Percentiles rank a stretch among this genome's conserved stretches.
Evolutionary conservation across 2,797 vertebrate species (phyloP).

Genomic region (Ctenopoma multispine): DNA sequence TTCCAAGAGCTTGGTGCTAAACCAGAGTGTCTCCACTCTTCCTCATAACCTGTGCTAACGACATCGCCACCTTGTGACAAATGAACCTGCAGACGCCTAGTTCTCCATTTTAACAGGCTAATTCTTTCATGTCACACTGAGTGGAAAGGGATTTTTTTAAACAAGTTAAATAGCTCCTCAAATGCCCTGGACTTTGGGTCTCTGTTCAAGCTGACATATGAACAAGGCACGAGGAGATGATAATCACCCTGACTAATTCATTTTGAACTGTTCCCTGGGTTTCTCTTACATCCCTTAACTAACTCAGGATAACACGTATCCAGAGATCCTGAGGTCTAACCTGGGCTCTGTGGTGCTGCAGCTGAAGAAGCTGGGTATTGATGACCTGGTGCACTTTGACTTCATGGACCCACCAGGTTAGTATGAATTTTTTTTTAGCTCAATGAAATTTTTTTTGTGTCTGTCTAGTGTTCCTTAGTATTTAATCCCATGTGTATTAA

Average conservation of each 20-base stretch:
- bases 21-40: constrained; percentile 33
- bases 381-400: constrained; percentile 98
- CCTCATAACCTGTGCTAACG: constrained; percentile 45
- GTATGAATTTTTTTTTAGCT: constrained; percentile 5
- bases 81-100: constrained; percentile 60
- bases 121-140: constrained; percentile 67
- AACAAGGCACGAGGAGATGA: constrained; percentile 67
- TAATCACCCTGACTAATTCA: constrained; percentile 67
- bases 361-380: constrained; percentile 97
- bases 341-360: constrained; percentile 97
- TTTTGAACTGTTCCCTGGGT: constrained; percentile 50
- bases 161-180: constrained; percentile 78
- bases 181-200: constrained; percentile 46
- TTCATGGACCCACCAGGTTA: constrained; percentile 99
- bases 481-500: no score
- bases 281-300: constrained; percentile 26
- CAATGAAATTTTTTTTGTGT: not conserved
- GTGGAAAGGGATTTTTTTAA: constrained; percentile 71
- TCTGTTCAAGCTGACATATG: constrained; percentile 67
- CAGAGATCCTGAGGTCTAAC: constrained; percentile 97
- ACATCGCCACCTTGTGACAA: constrained; percentile 64
- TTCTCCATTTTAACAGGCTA: constrained; percentile 64
- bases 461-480: not conserved
- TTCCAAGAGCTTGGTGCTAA: constrained; percentile 36
- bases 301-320: constrained; percentile 94